Evolutionary conservation across 2,113 vertebrate genomes (phyloP), one percentile per base, ranked within the genome.

Genomic region (Hydropotes inermis): DNA sequence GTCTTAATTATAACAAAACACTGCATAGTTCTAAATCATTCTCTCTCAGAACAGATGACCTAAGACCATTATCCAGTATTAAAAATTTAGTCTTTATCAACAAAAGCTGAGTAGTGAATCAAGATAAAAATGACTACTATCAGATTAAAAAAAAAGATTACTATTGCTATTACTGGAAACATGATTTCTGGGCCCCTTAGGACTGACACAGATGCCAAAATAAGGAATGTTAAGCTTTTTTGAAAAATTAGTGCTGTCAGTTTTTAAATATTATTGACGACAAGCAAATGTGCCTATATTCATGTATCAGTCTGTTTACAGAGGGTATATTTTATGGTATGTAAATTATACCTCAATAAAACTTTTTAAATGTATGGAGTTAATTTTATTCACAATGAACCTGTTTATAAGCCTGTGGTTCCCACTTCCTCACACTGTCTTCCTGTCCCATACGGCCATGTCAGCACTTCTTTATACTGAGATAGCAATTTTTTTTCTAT

Each of bases 61-160:
- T 87, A 87, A 64, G n/a, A 91, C 11, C 86, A 11, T 64, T 93
- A 82, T n/a, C 27, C 33, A 21, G 39, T 5, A 43, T 96, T 81
- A 95, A 78, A 93, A 96, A 78, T 81, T 25, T 86, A 89, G 28
- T 90, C 57, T 89, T 43, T 79, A 79, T 58, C 76, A 95, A 58
- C 28, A 52, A 87, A 64, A 84, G 19, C 45, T 87, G 30, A 91
- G 5, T 87, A 67, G n/a, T 52, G 21, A 84, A 64, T 95, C 36
- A 64, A 50, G 33, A 61, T 89, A 36, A 50, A 85, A 92, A 70
- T 17, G 55, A 81, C 6, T 64, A 23, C 36, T 55, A 14, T 76
- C 70, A 43, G 70, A 76, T 74, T 74, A 58, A 58, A 39, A 36
- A 21, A 23, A 70, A 39, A 13, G n/a, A 70, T 39, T 74, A 39